phyloP scores from a whole-genome alignment of 2,113 vertebrate species.

The Blennius ocellaris region DNA sequence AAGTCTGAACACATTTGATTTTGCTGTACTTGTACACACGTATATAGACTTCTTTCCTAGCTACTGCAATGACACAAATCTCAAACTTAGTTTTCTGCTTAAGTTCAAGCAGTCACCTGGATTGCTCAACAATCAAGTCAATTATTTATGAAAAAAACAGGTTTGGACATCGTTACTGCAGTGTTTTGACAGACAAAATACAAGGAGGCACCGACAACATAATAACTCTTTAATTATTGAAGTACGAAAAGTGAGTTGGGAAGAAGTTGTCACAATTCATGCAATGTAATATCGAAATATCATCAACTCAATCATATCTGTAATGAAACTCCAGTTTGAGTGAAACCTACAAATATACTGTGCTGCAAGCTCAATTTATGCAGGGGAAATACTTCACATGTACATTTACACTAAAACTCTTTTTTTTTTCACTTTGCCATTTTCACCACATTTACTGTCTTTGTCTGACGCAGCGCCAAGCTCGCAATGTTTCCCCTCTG shows the following conservation, averaged over 20 bases:
- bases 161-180: neutral
- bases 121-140: neutral
- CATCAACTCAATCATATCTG: neutral
- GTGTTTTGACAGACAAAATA: neutral
- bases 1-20: neutral
- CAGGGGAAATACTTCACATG: neutral
- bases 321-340: neutral
- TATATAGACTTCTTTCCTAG: neutral
- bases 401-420: neutral
- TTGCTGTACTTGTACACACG: neutral
- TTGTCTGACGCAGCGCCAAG: neutral
- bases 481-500: constrained; percentile 25
- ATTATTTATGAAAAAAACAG: neutral
- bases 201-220: neutral
- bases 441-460: neutral
- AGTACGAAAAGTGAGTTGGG: neutral
- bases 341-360: neutral
- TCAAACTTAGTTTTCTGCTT: neutral
- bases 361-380: neutral
- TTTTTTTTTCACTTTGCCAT: neutral
- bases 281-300: neutral
- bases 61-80: neutral
- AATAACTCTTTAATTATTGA: neutral
- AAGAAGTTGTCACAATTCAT: neutral
- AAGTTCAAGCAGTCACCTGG: neutral